Percentiles rank a stretch among this genome's conserved stretches.
phyloP scores from a whole-genome alignment of 1,140 invertebrate genomes.

The Monochamus saltuarius region DNA sequence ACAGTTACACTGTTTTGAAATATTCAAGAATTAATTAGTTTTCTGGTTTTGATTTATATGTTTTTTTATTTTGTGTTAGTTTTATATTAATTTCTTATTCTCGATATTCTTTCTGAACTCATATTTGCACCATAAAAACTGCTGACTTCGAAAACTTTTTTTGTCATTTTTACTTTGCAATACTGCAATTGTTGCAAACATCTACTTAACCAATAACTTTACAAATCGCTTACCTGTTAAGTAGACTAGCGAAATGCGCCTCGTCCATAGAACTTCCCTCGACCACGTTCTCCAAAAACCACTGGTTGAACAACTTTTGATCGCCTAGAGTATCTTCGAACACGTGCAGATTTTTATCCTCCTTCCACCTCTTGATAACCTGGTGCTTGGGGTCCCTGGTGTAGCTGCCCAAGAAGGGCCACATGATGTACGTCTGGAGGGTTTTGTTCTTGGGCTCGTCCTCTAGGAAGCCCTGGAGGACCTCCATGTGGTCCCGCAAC shows the following conservation, averaged over 20 bases:
- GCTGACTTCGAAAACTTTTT: too few relatives aligned
- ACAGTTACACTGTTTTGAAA: too few relatives aligned
- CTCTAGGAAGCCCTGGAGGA: conserved; percentile 34
- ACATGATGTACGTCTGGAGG: conserved; percentile 45
- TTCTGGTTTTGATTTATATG: too few relatives aligned
- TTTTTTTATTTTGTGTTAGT: too few relatives aligned
- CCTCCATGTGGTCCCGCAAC: conserved; percentile 47
- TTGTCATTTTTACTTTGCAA: too few relatives aligned
- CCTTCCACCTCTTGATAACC: conserved; percentile 42
- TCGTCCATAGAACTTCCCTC: conserved; percentile 26
- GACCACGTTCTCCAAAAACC: conserved; percentile 41
- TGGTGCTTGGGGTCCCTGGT: conserved; percentile 46
- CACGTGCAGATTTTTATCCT: conserved; percentile 45
- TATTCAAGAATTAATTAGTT: too few relatives aligned
- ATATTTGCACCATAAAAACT: too few relatives aligned
- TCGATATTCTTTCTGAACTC: too few relatives aligned
- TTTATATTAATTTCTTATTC: too few relatives aligned
- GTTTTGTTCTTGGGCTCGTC: conserved; percentile 13
- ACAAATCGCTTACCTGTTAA: conserved; percentile 36
- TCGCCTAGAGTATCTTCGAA: conserved; percentile 42
- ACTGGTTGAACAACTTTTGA: conserved; percentile 44
- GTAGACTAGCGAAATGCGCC: conserved; percentile 30
- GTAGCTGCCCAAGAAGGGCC: conserved; percentile 44
- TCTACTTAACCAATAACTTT: too few relatives aligned
- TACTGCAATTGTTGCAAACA: too few relatives aligned